These are phyloP conservation scores for Osmerus eperlanus DNA, from an alignment of 2,113 vertebrate species.

Conservation along the genomic window DNA sequence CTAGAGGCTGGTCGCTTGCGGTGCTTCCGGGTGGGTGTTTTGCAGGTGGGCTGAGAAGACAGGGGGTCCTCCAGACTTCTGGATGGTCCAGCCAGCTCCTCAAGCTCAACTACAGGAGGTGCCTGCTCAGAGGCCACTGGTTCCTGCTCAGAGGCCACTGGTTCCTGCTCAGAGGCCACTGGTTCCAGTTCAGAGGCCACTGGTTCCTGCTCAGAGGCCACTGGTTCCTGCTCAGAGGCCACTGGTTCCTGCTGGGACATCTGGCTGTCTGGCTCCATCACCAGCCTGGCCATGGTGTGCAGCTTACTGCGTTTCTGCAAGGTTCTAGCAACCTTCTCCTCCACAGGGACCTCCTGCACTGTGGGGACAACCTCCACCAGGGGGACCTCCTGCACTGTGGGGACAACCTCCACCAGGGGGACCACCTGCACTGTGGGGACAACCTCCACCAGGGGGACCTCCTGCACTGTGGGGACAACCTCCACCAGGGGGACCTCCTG, in stretches of 20 bases:
- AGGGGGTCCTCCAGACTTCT: conserved; percentile 38
- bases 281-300: conserved; percentile 71
- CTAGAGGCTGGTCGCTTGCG: neutral
- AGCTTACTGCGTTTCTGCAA: conserved; percentile 7
- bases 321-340: neutral
- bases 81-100: conserved; percentile 31
- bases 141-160: conserved; percentile 42
- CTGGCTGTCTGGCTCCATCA: conserved; percentile 74
- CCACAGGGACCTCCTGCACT: neutral
- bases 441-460: neutral
- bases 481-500: neutral
- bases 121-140: conserved; percentile 9
- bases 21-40: conserved; percentile 17
- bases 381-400: neutral
- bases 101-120: conserved; percentile 38
- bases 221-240: conserved; percentile 41
- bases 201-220: conserved; percentile 4
- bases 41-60: conserved; percentile 25
- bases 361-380: neutral
- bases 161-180: conserved; percentile 18
- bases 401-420: neutral
- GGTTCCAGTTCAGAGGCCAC: conserved; percentile 44
- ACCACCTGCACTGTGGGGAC: no score
- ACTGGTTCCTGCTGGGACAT: conserved; percentile 35
- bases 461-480: neutral